Conservation (phyloP, 2,113 vertebrate species). For the Panthera uncia region DNA sequence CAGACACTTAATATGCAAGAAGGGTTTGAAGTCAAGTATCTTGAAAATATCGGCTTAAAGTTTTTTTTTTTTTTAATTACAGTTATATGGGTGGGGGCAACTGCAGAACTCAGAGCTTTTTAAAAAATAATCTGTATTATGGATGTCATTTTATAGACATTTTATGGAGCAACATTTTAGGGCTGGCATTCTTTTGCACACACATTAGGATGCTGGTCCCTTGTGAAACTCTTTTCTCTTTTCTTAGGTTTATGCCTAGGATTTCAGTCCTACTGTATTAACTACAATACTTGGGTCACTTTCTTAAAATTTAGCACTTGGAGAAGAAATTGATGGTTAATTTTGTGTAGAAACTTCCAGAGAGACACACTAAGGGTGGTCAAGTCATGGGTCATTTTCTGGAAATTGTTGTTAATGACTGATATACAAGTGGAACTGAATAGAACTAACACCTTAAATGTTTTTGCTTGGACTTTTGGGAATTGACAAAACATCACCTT, state of each 20-base stretch:
- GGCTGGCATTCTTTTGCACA: background rate
- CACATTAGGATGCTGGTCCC: background rate
- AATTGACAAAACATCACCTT: background rate
- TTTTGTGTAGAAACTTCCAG: background rate
- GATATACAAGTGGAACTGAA: background rate
- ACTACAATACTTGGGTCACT: background rate
- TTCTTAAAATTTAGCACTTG: background rate
- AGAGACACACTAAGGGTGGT: background rate
- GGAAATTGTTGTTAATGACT: background rate
- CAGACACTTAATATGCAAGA: background rate
- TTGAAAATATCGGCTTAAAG: background rate
- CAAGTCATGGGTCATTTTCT: conserved; percentile 4
- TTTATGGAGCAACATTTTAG: background rate
- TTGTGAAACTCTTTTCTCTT: background rate
- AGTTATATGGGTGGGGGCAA: background rate
- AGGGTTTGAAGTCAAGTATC: background rate
- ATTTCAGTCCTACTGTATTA: background rate
- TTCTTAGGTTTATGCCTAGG: background rate
- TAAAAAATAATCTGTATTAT: background rate
- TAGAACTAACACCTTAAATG: background rate
- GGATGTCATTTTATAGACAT: background rate
- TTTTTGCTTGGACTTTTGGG: background rate
- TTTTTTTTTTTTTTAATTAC: background rate
- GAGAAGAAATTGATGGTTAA: background rate
- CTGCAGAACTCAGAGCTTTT: background rate